Evolutionary conservation across 2,888 invertebrate species (phyloP).

Genomic region (Globia sparganii): DNA sequence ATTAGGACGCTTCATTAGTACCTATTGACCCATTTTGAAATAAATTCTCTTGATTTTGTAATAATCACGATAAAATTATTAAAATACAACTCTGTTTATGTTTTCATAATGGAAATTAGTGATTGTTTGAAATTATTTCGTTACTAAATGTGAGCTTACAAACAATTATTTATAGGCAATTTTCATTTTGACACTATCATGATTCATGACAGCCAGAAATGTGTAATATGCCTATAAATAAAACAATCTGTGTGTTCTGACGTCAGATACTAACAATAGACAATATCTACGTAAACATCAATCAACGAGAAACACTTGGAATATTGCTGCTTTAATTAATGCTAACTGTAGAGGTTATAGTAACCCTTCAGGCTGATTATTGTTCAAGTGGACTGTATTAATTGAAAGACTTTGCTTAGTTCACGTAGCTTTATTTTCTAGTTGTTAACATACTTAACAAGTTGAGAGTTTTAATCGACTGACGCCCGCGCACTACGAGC

Average conservation of each 20-base stretch:
- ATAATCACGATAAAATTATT: constrained; percentile 10
- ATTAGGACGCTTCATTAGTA: constrained; percentile 55
- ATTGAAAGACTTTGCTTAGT: no score
- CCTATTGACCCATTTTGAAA: constrained; percentile 21
- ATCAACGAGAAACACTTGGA: constrained; percentile 40
- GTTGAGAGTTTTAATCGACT: no score
- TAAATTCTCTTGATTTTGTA: constrained; percentile 27
- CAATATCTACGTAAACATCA: constrained; percentile 56
- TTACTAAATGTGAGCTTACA: constrained; percentile 19
- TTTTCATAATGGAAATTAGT: constrained; percentile 2
- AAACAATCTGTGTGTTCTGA: constrained; percentile 56
- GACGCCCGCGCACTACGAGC: no score
- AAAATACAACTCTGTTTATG: constrained; percentile 16
- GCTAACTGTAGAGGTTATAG: no score
- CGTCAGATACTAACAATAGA: constrained; percentile 67
- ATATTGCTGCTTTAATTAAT: constrained; percentile 38
- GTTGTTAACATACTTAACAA: no score
- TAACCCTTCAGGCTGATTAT: no score
- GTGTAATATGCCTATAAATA: constrained; percentile 36
- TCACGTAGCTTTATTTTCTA: no score
- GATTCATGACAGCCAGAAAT: constrained; percentile 32
- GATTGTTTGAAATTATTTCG: constrained; percentile 4
- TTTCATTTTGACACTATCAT: constrained; percentile 32
- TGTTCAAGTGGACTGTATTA: no score
- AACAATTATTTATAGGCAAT: constrained; percentile 15